phyloP scores from a whole-genome alignment of 2,113 vertebrate species.

The Entosphenus tridentatus region DNA sequence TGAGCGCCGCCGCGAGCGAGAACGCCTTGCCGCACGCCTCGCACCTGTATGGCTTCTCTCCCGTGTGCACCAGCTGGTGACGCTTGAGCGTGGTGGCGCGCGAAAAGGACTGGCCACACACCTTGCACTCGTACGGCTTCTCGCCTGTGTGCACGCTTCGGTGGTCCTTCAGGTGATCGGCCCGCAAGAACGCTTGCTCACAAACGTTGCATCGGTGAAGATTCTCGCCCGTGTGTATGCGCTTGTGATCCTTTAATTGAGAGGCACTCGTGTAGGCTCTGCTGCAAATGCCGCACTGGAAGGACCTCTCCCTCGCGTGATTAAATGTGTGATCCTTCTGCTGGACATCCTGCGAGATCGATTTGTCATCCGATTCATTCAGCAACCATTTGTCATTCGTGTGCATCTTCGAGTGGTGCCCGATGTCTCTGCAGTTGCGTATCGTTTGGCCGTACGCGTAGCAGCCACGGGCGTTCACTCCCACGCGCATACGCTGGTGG shows the following conservation, averaged over 20 bases:
- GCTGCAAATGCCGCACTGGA: too few relatives aligned
- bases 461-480: too few relatives aligned
- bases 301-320: too few relatives aligned
- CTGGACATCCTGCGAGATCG: too few relatives aligned
- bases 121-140: conserved; percentile 1
- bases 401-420: too few relatives aligned
- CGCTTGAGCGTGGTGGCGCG: neutral
- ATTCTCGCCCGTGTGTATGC: neutral
- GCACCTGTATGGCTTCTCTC: conserved; percentile 1
- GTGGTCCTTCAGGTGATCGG: neutral
- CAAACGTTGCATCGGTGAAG: conserved; percentile 1
- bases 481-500: neutral
- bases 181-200: neutral
- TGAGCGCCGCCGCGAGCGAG: neutral
- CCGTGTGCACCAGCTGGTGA: neutral
- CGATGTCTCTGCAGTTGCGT: too few relatives aligned
- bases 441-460: too few relatives aligned
- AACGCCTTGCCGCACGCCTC: neutral
- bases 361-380: too few relatives aligned
- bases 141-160: neutral
- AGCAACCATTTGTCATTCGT: too few relatives aligned
- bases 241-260: too few relatives aligned
- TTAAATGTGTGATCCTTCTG: too few relatives aligned
- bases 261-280: too few relatives aligned
- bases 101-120: conserved; percentile 1